Conservation (phyloP, 2,797 vertebrate genomes). For the Cuniculus paca region DNA sequence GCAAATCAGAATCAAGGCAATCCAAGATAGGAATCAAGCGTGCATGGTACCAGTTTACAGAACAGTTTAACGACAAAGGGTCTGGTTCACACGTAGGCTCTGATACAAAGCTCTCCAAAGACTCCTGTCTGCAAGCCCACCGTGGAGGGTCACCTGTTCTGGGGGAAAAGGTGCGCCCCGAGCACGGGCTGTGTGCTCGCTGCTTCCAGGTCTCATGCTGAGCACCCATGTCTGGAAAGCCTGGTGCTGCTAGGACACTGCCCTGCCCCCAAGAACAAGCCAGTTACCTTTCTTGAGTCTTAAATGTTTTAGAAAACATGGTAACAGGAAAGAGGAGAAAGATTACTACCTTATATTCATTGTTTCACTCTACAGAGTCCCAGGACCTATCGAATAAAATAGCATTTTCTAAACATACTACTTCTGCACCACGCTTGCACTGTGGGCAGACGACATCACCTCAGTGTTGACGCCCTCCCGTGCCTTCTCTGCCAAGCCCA, state of each 20-base stretch:
- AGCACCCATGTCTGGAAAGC: neutral
- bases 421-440: neutral
- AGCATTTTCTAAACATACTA: neutral
- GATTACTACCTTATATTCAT: neutral
- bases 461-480: neutral
- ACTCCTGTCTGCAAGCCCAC: neutral
- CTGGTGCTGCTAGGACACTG: neutral
- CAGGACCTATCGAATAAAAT: neutral
- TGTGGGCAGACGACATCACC: neutral
- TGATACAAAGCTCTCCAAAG: neutral
- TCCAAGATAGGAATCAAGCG: slow-evolving; percentile 20
- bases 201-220: neutral
- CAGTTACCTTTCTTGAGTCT: neutral
- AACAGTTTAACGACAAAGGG: neutral
- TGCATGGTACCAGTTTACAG: slow-evolving; percentile 60
- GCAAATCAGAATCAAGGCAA: slow-evolving; percentile 52
- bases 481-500: too few relatives aligned
- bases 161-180: too few relatives aligned
- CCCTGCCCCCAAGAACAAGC: neutral
- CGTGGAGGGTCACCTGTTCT: neutral
- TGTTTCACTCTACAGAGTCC: neutral
- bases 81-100: neutral
- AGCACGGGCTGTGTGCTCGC: neutral
- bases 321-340: neutral
- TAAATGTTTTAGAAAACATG: neutral